phyloP scores from a whole-genome alignment of 1,140 invertebrate genomes.

The Caenorhabditis briggsae region DNA sequence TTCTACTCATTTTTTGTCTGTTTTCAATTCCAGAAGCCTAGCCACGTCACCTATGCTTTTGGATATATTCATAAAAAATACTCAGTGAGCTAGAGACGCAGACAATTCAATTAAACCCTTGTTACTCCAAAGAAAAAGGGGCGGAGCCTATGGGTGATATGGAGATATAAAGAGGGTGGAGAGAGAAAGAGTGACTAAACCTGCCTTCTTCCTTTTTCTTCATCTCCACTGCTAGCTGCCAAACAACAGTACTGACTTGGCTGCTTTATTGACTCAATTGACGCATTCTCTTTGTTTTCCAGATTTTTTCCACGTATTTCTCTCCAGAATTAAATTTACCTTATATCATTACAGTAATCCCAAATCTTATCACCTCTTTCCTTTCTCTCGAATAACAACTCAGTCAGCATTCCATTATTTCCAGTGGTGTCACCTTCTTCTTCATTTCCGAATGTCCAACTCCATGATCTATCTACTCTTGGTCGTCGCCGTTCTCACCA shows the following conservation, averaged over 20 bases:
- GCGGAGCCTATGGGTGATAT: conserved; percentile 14
- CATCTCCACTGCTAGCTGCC: background rate
- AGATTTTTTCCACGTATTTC: background rate
- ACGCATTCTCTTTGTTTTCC: background rate
- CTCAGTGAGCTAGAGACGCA: background rate
- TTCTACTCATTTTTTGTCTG: background rate
- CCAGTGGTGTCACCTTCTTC: background rate
- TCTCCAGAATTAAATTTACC: background rate
- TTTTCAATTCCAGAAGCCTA: background rate
- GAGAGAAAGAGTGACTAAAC: conserved; percentile 1
- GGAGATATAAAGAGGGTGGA: background rate
- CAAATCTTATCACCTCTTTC: background rate
- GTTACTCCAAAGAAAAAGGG: background rate
- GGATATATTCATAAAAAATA: background rate
- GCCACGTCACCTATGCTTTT: background rate
- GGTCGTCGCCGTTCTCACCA: background rate
- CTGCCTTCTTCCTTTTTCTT: background rate
- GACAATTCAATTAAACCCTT: conserved; percentile 34
- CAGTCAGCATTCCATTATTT: background rate
- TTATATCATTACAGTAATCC: background rate
- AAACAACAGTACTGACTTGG: background rate
- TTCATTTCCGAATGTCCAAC: background rate
- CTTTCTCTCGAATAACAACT: background rate
- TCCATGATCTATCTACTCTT: conserved; percentile 12
- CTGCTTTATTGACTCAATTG: background rate